phyloP scores from a whole-genome alignment of 2,797 vertebrate species.

The Acrossocheilus fasciatus region DNA sequence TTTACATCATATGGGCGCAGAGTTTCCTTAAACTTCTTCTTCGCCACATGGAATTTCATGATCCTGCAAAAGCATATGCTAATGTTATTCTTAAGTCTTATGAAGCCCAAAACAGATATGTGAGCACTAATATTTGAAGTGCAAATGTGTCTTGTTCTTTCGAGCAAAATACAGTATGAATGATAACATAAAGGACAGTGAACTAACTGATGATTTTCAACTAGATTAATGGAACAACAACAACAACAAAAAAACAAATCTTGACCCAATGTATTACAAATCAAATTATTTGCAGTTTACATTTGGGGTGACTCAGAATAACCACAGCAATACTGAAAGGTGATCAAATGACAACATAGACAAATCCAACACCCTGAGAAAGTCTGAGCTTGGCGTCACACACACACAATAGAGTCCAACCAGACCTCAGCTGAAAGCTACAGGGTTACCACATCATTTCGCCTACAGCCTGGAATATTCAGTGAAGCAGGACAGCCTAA shows the following conservation, averaged over 20 bases:
- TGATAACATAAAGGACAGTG: not conserved
- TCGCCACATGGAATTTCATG: conserved; percentile 98
- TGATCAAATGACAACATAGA: conserved; percentile 70
- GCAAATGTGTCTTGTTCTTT: not conserved
- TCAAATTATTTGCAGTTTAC: not conserved
- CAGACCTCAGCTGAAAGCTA: conserved; percentile 39
- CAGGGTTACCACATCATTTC: conserved; percentile 10
- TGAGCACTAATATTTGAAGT: not conserved
- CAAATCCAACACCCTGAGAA: conserved; percentile 78
- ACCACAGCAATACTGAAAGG: conserved; percentile 56
- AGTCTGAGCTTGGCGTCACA: conserved; percentile 46
- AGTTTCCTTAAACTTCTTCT: conserved; percentile 98
- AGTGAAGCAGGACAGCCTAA: not conserved
- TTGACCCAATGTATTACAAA: not conserved
- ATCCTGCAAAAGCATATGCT: conserved; percentile 79
- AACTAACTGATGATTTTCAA: not conserved
- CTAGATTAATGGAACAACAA: not conserved
- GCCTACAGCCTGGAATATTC: not conserved
- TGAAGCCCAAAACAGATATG: not conserved
- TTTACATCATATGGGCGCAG: conserved; percentile 97
- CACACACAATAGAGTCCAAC: not conserved
- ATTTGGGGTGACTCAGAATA: not conserved
- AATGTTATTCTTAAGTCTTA: not conserved
- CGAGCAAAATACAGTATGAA: not conserved
- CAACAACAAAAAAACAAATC: too few relatives aligned